Evolutionary conservation across 2,888 invertebrate genomes (phyloP), one percentile per base, ranked within the genome.

Genomic region (Lasioglossum marginatum): DNA sequence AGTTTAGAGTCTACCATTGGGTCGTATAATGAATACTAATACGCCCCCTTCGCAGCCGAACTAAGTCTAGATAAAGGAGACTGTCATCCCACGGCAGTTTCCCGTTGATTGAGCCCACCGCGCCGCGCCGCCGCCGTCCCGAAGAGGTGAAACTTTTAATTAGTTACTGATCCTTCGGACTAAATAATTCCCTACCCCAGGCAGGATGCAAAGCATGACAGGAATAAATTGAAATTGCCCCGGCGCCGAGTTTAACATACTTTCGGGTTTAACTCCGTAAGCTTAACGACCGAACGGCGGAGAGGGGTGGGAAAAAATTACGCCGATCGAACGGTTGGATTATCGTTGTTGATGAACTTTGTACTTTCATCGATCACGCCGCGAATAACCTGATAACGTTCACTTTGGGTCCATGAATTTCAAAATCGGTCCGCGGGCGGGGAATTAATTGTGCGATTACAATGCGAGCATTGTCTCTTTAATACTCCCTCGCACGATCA

Each of bases 81-180:
- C 88, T 73, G 85, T 81, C 86, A 83, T 75, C 79, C 83, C 83
- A 79, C 66, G 78, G 79, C 73, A 81, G 85, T 86, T 87, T 74
- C 83, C 79, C 82, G 81, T 82, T 82, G 83, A 87, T 82, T 77
- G 85, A 82, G 82, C 57, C 37, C 34, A 82, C 57, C 31, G 63
- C 63, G 63, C 37, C n/a, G 57, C 52, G 57, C 23, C 52, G 23
- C 52, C 52, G 57, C 19, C 43, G 45, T 16, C 23, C 37, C 77
- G 87, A 87, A 84, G 86, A 78, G 79, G 77, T 45, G 77, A 91
- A 93, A 93, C 92, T 92, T 93, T 93, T 93, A 93, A 93, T 93
- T 93, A 93, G 92, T 93, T 92, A 87, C 91, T 89, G 91, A 93
- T 92, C 91, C 89, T 86, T 79, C 72, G 81, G 86, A 87, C 86